A percentile compares a stretch with the other conserved stretches of the same genome.
These are phyloP conservation scores for Heterodera schachtii DNA, from an alignment of 1,140 invertebrate genomes.

Conservation along the genomic window DNA sequence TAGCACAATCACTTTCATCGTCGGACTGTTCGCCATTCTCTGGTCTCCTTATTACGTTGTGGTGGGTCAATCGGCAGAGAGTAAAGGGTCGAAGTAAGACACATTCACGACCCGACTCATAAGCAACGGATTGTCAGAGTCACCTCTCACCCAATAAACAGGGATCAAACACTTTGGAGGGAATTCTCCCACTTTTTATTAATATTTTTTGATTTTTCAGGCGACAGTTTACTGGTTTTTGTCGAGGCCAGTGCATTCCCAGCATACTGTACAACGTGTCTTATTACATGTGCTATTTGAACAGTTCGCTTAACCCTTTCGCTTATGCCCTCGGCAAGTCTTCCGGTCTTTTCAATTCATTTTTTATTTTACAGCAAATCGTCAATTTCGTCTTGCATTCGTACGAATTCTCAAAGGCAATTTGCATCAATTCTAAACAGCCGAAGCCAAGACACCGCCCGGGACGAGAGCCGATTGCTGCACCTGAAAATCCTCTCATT, in stretches of 20 bases:
- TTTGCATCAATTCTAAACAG: conserved; percentile 28
- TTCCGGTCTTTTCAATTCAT: background rate
- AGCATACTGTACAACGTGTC: conserved; percentile 67
- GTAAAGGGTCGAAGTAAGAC: too few relatives aligned
- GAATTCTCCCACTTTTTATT: too few relatives aligned
- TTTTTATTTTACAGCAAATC: conserved; percentile 75
- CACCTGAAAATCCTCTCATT: background rate
- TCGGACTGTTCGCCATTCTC: conserved; percentile 64
- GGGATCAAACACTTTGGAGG: too few relatives aligned
- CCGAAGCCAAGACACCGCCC: background rate
- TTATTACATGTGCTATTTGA: conserved; percentile 98
- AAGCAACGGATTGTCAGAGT: too few relatives aligned
- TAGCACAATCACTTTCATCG: conserved; percentile 64
- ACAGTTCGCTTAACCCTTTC: conserved; percentile 97
- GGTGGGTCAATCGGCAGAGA: conserved; percentile 34
- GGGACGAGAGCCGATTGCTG: too few relatives aligned
- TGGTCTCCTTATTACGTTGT: conserved; percentile 66
- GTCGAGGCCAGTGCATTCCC: conserved; percentile 63
- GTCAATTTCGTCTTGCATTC: conserved; percentile 98
- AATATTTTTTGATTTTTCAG: conserved; percentile 32
- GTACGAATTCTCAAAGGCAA: conserved; percentile 77
- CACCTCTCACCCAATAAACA: too few relatives aligned
- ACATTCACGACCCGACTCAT: too few relatives aligned
- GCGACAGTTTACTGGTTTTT: conserved; percentile 65
- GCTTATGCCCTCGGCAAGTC: conserved; percentile 81